Evolutionary conservation across 2,888 invertebrate species (phyloP).

Genomic region (Patella pellucida): DNA sequence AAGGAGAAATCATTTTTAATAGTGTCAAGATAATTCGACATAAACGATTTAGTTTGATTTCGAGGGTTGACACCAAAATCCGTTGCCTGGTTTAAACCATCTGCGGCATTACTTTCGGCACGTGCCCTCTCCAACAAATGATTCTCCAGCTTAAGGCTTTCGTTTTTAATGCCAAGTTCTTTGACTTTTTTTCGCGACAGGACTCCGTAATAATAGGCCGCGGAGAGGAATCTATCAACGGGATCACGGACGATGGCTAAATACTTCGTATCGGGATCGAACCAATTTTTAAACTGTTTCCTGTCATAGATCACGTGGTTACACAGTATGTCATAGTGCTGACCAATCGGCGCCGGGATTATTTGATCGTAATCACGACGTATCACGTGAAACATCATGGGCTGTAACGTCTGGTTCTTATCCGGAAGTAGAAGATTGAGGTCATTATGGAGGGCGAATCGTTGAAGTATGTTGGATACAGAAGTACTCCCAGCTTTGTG

Average conservation of each 20-base stretch:
- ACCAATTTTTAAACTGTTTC: slow-evolving; percentile 34
- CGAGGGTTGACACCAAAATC: neutral
- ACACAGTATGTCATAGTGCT: slow-evolving; percentile 49
- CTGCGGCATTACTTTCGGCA: neutral
- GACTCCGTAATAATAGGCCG: slow-evolving; percentile 44
- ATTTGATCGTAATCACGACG: slow-evolving; percentile 40
- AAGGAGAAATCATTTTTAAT: slow-evolving; percentile 53
- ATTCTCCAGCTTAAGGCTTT: neutral
- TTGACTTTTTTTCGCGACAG: slow-evolving; percentile 23
- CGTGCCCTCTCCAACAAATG: neutral
- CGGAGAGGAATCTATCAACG: slow-evolving; percentile 43
- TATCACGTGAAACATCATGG: slow-evolving; percentile 43
- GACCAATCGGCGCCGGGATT: slow-evolving; percentile 46
- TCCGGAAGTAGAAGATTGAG: slow-evolving; percentile 54
- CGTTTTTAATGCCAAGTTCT: neutral
- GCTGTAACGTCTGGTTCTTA: slow-evolving; percentile 31
- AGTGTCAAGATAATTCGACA: slow-evolving; percentile 38
- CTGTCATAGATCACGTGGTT: slow-evolving; percentile 55
- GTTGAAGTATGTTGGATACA: slow-evolving; percentile 52
- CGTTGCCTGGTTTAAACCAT: neutral
- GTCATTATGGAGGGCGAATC: slow-evolving; percentile 43
- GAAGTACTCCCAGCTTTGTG: slow-evolving; percentile 61
- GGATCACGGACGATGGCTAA: slow-evolving; percentile 48
- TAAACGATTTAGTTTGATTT: slow-evolving; percentile 7
- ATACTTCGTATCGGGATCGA: slow-evolving; percentile 39